A percentile compares a stretch with the other conserved stretches of the same genome.
phyloP scores from a whole-genome alignment of 92 coral and sea anemone species.

The Siderastrea siderea region DNA sequence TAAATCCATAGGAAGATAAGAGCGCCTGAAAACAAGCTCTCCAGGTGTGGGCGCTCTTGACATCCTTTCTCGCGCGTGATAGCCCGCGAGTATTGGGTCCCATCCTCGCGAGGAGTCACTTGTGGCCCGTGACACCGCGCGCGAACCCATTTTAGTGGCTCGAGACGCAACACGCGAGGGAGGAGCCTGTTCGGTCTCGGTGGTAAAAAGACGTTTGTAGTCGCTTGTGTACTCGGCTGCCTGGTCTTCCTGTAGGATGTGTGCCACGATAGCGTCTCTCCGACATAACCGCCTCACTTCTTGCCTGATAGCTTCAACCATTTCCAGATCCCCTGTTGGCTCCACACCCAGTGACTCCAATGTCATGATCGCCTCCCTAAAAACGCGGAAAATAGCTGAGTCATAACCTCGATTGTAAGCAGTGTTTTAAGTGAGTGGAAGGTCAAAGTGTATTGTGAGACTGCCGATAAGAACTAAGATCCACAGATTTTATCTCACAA shows the following conservation, averaged over 20 bases:
- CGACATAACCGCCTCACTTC: conserved; percentile 91
- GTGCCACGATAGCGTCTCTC: conserved; percentile 85
- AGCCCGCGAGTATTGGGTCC: conserved; percentile 98
- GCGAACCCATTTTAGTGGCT: conserved; percentile 55
- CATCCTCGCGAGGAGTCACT: conserved; percentile 93
- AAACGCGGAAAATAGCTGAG: background rate
- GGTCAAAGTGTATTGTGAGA: no score
- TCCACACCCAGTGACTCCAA: conserved; percentile 87
- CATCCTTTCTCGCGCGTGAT: conserved; percentile 93
- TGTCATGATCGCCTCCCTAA: conserved; percentile 89
- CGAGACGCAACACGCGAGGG: conserved; percentile 59
- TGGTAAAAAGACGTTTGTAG: conserved; percentile 86
- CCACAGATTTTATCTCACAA: no score
- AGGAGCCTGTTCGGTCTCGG: conserved; percentile 55
- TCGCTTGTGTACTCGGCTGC: conserved; percentile 75
- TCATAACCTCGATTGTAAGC: no score
- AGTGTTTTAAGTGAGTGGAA: no score
- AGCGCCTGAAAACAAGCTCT: conserved; percentile 85
- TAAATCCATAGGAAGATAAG: conserved; percentile 89
- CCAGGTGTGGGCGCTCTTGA: conserved; percentile 94
- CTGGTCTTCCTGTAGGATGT: conserved; percentile 86
- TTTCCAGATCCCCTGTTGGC: conserved; percentile 94
- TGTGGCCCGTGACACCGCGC: conserved; percentile 72
- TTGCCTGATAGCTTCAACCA: conserved; percentile 89
- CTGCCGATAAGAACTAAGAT: no score